Conservation (phyloP, 2,113 vertebrate species). For the Saimiri boliviensis region DNA sequence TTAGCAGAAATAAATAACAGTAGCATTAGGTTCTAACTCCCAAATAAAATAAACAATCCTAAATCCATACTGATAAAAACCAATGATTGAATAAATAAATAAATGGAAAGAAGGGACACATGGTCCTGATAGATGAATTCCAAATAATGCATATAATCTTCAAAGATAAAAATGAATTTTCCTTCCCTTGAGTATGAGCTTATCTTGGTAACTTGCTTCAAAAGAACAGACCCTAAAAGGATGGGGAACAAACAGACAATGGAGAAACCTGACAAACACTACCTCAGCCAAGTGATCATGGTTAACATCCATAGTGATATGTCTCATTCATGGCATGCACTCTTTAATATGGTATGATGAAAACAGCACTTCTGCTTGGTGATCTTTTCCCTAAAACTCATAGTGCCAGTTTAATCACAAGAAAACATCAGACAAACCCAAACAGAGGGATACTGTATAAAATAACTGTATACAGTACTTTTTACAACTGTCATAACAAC, state of each 20-base stretch:
- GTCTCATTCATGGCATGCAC: neutral
- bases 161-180: neutral
- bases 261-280: slow-evolving; percentile 2
- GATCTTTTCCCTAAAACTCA: neutral
- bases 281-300: neutral
- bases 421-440: neutral
- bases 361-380: neutral
- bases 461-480: neutral
- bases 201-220: neutral
- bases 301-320: neutral
- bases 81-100: neutral
- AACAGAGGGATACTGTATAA: neutral
- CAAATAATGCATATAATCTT: neutral
- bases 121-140: neutral
- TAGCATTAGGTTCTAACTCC: neutral
- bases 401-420: neutral
- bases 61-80: neutral
- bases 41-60: neutral
- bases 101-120: neutral
- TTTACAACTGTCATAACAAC: neutral
- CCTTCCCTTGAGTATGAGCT: neutral
- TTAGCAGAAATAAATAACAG: slow-evolving; percentile 3
- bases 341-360: neutral
- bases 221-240: neutral
- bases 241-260: neutral